Conservation (phyloP, 2,888 invertebrate species). For the Micropterix aruncella region DNA sequence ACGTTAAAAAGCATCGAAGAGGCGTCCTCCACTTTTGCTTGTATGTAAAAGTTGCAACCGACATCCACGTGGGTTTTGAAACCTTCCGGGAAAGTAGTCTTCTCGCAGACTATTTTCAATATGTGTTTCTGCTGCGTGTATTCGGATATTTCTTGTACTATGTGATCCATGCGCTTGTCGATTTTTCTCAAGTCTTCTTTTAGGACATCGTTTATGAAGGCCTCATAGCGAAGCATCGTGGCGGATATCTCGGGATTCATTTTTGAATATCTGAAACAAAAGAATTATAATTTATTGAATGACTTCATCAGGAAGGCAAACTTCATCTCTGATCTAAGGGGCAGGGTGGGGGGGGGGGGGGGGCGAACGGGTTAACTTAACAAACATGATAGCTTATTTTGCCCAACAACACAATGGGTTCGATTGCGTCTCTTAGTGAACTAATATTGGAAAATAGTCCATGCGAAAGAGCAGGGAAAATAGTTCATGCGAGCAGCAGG, state of each 20-base stretch:
- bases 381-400: no score
- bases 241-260: slow-evolving; percentile 12
- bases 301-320: no score
- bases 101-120: slow-evolving; percentile 47
- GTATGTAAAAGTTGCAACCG: slow-evolving; percentile 74
- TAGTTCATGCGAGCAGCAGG: no score
- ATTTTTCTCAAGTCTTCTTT: slow-evolving; percentile 52
- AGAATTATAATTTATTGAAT: no score
- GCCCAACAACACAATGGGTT: no score
- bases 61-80: slow-evolving; percentile 62
- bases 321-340: no score
- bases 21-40: slow-evolving; percentile 55
- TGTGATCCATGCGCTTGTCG: slow-evolving; percentile 40
- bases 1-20: slow-evolving; percentile 55
- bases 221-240: slow-evolving; percentile 41
- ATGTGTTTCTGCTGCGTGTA: slow-evolving; percentile 58
- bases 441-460: no score
- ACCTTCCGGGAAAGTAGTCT: slow-evolving; percentile 34
- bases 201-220: slow-evolving; percentile 64
- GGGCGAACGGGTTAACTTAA: no score
- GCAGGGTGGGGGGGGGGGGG: no score
- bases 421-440: no score
- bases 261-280: no score
- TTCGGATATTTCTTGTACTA: slow-evolving; percentile 57
- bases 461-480: no score